Evolutionary conservation across 2,113 vertebrate genomes (phyloP).

Genomic region (Hypocryptadius cinnamomeus): DNA sequence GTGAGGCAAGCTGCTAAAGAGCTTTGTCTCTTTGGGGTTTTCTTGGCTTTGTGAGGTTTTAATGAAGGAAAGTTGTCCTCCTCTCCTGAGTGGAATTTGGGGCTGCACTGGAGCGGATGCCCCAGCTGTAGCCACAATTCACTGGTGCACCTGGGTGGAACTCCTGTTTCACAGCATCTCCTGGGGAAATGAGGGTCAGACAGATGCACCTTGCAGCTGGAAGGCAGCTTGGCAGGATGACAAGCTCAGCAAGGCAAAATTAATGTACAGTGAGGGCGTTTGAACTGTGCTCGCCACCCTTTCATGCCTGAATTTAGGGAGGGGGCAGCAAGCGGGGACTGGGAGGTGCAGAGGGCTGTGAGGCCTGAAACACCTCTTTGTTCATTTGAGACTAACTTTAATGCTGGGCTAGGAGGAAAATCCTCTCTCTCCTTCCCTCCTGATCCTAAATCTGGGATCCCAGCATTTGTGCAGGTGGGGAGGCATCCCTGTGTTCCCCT

Average conservation of each 20-base stretch:
- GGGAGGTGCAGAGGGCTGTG: background rate
- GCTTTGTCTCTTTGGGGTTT: background rate
- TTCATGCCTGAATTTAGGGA: background rate
- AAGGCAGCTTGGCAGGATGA: background rate
- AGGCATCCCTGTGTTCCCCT: fast-evolving
- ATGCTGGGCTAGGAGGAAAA: background rate
- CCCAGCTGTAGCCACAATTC: background rate
- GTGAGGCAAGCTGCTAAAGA: background rate
- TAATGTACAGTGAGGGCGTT: fast-evolving
- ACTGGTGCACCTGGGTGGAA: background rate
- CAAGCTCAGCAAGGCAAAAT: background rate
- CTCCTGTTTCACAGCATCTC: background rate
- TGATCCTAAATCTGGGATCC: background rate
- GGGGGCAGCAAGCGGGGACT: background rate
- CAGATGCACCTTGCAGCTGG: background rate
- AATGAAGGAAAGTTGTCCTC: background rate
- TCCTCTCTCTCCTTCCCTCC: background rate
- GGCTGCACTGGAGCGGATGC: fast-evolving
- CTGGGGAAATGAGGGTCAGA: background rate
- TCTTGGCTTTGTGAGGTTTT: background rate
- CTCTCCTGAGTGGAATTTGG: background rate
- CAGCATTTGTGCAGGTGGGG: background rate
- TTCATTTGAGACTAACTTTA: background rate
- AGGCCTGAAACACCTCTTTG: background rate
- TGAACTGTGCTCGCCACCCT: background rate